Percentiles rank a stretch among this genome's conserved stretches.
Evolutionary conservation across 2,888 invertebrate species (phyloP).

Genomic region (Parnassius orleans): DNA sequence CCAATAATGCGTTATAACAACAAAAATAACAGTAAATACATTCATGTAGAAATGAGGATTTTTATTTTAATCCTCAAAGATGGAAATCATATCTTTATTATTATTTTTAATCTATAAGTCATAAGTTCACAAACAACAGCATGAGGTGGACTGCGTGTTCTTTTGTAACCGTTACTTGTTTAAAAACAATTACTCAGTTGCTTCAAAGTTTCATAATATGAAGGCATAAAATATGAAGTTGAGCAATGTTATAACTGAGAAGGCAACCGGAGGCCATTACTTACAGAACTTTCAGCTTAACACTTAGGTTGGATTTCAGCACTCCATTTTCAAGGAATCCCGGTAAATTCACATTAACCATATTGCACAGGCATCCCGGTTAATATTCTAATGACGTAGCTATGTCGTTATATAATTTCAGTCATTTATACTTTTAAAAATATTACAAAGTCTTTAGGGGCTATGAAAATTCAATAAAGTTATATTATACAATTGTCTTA

Average conservation of each 20-base stretch:
- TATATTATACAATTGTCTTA: too few species aligned
- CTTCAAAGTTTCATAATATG: slow-evolving; percentile 5
- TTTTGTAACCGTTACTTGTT: too few species aligned
- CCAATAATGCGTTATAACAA: too few species aligned
- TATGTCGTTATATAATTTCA: not conserved
- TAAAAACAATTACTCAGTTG: not conserved
- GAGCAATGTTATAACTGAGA: slow-evolving; percentile 12
- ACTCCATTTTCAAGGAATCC: not conserved
- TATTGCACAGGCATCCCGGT: not conserved
- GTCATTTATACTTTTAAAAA: too few species aligned
- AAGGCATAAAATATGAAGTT: not conserved
- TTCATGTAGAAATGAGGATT: too few species aligned
- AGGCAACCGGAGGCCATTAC: slow-evolving; percentile 6
- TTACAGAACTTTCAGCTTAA: slow-evolving; percentile 11
- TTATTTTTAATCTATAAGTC: too few species aligned
- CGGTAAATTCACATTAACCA: slow-evolving; percentile 1
- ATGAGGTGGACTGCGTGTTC: too few species aligned
- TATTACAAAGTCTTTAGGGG: not conserved
- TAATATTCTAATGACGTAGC: not conserved
- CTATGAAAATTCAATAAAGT: too few species aligned
- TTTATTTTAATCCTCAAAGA: too few species aligned
- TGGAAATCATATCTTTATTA: too few species aligned
- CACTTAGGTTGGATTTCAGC: slow-evolving; percentile 5
- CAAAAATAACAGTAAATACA: too few species aligned
- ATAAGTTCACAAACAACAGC: too few species aligned